Conservation (phyloP, 2,797 vertebrate genomes). For the Cyprinodon diabolis region DNA sequence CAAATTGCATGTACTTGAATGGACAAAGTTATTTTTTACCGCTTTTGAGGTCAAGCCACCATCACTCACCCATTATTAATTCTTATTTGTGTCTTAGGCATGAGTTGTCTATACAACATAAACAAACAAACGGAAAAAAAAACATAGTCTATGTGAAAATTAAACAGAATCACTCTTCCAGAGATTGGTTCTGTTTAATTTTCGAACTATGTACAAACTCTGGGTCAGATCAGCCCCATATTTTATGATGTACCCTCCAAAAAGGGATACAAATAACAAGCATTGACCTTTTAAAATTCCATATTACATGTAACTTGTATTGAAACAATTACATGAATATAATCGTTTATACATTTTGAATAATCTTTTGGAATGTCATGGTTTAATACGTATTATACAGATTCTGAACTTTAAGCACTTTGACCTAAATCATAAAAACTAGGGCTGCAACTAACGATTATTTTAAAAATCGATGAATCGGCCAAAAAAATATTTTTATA, state of each 20-base stretch:
- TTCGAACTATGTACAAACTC: too few relatives aligned
- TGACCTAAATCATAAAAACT: too few relatives aligned
- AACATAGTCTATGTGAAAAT: neutral
- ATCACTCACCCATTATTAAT: neutral
- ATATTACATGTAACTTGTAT: neutral
- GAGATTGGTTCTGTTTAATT: too few relatives aligned
- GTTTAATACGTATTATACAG: neutral
- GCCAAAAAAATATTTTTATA: too few relatives aligned
- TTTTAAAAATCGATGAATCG: too few relatives aligned
- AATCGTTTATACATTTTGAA: too few relatives aligned
- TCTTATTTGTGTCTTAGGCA: neutral
- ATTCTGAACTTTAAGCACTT: neutral
- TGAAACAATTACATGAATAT: too few relatives aligned
- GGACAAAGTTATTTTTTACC: constrained; percentile 17
- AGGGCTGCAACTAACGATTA: too few relatives aligned
- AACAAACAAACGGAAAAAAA: neutral
- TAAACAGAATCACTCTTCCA: neutral
- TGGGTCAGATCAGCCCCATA: too few relatives aligned
- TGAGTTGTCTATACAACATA: neutral
- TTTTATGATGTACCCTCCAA: neutral
- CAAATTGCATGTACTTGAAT: constrained; percentile 48
- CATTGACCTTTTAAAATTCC: neutral
- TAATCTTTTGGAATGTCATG: too few relatives aligned
- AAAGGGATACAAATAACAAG: neutral
- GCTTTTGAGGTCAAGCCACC: constrained; percentile 8